Evolutionary conservation across 2,888 invertebrate species (phyloP).

Genomic region (Morpho achilles): DNA sequence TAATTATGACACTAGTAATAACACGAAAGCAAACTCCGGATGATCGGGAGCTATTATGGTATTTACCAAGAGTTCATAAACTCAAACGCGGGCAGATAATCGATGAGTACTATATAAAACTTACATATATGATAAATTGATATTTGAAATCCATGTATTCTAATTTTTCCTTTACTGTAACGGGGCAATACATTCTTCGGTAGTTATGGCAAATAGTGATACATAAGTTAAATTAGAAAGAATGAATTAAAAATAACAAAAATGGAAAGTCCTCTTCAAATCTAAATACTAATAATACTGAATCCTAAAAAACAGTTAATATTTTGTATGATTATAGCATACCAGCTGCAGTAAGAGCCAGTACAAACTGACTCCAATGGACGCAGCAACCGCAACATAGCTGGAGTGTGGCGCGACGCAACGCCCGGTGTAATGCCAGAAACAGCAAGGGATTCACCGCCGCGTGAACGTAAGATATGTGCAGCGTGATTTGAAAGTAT

Average conservation of each 20-base stretch:
- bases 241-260: too few species aligned
- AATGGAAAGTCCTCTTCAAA: background rate
- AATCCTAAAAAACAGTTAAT: too few species aligned
- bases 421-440: constrained; percentile 86
- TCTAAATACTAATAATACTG: background rate
- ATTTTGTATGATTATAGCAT: constrained; percentile 20
- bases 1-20: background rate
- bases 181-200: too few species aligned
- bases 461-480: constrained; percentile 92
- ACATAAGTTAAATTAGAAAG: too few species aligned
- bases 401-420: constrained; percentile 85
- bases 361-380: constrained; percentile 80
- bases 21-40: too few species aligned
- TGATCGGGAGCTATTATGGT: too few species aligned
- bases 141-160: background rate
- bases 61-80: too few species aligned
- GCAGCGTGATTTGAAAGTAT: constrained; percentile 87
- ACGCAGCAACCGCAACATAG: constrained; percentile 87
- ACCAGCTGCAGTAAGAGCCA: constrained; percentile 75
- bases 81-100: too few species aligned
- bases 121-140: too few species aligned
- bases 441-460: constrained; percentile 91
- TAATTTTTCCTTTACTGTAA: background rate
- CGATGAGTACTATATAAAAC: too few species aligned
- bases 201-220: too few species aligned